Percentiles rank a stretch among this genome's conserved stretches.
Conservation (phyloP, 1,140 invertebrate species). For the Drosophila navojoa region DNA sequence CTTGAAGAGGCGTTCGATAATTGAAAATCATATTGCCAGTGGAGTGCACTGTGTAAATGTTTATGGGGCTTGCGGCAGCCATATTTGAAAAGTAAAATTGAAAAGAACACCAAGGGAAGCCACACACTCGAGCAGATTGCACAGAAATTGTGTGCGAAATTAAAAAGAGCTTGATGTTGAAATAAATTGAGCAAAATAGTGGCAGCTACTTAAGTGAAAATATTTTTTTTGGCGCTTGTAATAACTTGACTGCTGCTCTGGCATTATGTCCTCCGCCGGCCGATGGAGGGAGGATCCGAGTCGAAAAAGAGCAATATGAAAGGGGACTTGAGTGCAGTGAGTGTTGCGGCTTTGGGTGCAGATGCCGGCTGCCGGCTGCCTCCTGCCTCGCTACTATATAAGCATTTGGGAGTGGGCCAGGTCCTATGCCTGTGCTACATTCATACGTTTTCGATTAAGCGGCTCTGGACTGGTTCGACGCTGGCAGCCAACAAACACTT, state of each 20-base stretch:
- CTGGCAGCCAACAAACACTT: conserved; percentile 51
- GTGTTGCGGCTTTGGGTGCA: conserved; percentile 49
- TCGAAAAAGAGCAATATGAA: conserved; percentile 67
- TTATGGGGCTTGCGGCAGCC: conserved; percentile 3
- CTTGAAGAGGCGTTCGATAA: neutral
- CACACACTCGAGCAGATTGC: conserved; percentile 43
- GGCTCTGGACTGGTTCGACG: conserved; percentile 44
- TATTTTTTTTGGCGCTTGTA: conserved; percentile 76
- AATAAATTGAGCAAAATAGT: conserved; percentile 80
- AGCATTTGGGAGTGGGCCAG: neutral
- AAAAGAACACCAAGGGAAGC: conserved; percentile 51
- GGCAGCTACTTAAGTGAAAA: conserved; percentile 81
- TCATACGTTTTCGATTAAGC: conserved; percentile 80
- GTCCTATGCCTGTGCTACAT: conserved; percentile 52
- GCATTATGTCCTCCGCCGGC: neutral
- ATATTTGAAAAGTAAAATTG: conserved; percentile 33
- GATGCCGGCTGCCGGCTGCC: neutral
- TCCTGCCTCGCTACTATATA: neutral
- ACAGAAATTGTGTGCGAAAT: conserved; percentile 64
- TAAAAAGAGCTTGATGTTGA: conserved; percentile 66
- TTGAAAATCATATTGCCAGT: conserved; percentile 15
- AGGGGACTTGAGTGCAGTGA: conserved; percentile 68
- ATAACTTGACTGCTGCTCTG: conserved; percentile 67
- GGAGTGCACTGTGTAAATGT: conserved; percentile 18
- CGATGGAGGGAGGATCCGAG: conserved; percentile 9